Base-by-base conservation (phyloP, 2,797 vertebrate species). In the Microctenopoma lineatum region DNA sequence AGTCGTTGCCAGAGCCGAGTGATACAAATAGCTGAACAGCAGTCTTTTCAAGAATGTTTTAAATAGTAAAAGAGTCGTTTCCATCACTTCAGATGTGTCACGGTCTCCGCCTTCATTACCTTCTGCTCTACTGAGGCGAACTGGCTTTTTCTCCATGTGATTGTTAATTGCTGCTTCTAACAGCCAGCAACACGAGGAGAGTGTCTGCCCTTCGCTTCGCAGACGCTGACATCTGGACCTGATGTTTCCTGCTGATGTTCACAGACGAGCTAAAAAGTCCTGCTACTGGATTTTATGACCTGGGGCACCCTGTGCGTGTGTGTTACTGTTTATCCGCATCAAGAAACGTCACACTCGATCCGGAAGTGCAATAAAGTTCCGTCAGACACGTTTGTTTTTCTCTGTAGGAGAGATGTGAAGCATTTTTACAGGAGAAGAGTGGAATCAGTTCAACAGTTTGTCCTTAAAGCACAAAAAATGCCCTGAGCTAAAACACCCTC, bases 11-110 rank as follows among this genome's bases (percentile, higher is more conserved):
- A 63, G 60, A n/a, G 1, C 50, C 1, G 72, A 58, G 46, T 16
- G 61, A 48, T 46, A 32, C 57, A 45, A 59, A 66, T 44, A 7
- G 54, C 66, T 64, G 66, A 70, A 75, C 68, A 59, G 75, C 34
- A 27, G 38, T 47, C 54, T 47, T 44, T 59, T 55, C 13, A 5
- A 7, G 38, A 72, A 15, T 12, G 32, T 51, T 47, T 71, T 4
- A 18, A 66, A 53, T 6, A 9, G 50, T 47, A 18, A 73, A 58
- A 36, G 55, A 72, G 64, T 44, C 14, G 29, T 77, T 75, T 62
- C 34, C 21, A 16, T 66, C 18, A 10, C 56, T 66, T 59, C 14
- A 53, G 54, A 38, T 3, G 4, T 32, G 41, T 44, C 52, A 2
- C 55, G 13, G 13, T 13, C 46, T 50, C 32, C 16, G 26, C 32